A percentile compares a stretch with the other conserved stretches of the same genome.
These are phyloP conservation scores for Atrina japonica DNA, from an alignment of 2,888 invertebrate genomes.

Conservation along the genomic window DNA sequence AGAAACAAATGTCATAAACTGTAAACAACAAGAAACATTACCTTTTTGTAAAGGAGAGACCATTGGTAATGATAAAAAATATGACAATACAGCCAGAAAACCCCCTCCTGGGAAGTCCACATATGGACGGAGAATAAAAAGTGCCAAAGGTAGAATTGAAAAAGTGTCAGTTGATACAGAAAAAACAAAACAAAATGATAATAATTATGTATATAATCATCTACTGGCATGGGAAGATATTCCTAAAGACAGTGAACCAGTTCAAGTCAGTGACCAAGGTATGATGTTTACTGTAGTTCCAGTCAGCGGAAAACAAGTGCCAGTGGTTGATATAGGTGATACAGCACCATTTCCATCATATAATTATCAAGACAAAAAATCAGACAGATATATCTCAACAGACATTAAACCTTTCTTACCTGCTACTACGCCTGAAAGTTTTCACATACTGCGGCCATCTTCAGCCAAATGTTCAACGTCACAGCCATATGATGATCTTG, in stretches of 20 bases:
- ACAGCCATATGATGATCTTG: no score
- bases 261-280: background rate
- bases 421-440: background rate
- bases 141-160: slow-evolving; percentile 63
- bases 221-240: background rate
- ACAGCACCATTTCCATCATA: slow-evolving; percentile 45
- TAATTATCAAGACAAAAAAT: slow-evolving; percentile 29
- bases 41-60: background rate
- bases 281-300: slow-evolving; percentile 23
- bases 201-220: background rate
- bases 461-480: slow-evolving; percentile 32
- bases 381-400: slow-evolving; percentile 27
- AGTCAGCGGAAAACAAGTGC: slow-evolving; percentile 36
- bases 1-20: background rate
- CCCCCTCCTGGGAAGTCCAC: slow-evolving; percentile 7
- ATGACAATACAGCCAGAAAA: background rate
- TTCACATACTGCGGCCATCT: slow-evolving; percentile 33
- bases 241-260: background rate
- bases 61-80: background rate
- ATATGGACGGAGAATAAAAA: slow-evolving; percentile 54
- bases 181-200: slow-evolving; percentile 1
- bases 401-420: slow-evolving; percentile 24
- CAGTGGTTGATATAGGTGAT: slow-evolving; percentile 57
- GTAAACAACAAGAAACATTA: background rate
- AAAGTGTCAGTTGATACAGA: background rate